These are phyloP conservation scores for Heliangelus exortis DNA, from an alignment of 2,797 vertebrate species.

Conservation along the genomic window DNA sequence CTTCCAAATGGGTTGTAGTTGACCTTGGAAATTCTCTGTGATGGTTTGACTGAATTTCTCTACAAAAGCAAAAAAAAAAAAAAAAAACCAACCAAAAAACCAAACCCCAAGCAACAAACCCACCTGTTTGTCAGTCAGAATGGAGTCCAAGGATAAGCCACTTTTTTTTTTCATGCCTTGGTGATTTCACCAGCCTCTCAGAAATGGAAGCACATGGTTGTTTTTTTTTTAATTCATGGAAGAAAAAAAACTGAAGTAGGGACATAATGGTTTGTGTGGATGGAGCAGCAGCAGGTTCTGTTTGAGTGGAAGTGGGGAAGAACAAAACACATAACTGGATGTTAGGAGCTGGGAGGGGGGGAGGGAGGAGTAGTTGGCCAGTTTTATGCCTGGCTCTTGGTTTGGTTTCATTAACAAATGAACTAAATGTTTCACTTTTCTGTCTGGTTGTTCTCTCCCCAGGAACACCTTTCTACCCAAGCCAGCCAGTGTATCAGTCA, in stretches of 20 bases:
- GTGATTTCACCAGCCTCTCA: not conserved
- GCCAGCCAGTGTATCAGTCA: constrained; percentile 91
- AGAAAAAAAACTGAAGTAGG: not conserved
- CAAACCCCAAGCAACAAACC: not conserved
- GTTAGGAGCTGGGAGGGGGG: not conserved
- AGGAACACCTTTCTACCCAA: constrained; percentile 91
- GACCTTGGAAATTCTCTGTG: not conserved
- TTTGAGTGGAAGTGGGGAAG: not conserved
- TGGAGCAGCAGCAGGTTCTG: not conserved
- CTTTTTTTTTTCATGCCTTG: not conserved
- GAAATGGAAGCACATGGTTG: rapidly evolving
- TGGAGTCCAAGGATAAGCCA: not conserved
- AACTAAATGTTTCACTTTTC: not conserved
- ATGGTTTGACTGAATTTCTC: not conserved
- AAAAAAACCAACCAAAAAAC: too few species aligned
- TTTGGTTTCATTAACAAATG: not conserved
- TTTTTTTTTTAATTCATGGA: not conserved
- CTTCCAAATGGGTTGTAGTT: not conserved
- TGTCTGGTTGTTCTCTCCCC: constrained; percentile 58
- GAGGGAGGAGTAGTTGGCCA: not conserved
- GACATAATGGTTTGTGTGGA: not conserved
- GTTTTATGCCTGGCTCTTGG: rapidly evolving
- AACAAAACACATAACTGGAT: not conserved
- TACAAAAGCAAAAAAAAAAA: not conserved
- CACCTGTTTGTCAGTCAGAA: not conserved